Evolutionary conservation across 2,113 vertebrate genomes (phyloP).

Genomic region (Sinocyclocheilus anophthalmus): DNA sequence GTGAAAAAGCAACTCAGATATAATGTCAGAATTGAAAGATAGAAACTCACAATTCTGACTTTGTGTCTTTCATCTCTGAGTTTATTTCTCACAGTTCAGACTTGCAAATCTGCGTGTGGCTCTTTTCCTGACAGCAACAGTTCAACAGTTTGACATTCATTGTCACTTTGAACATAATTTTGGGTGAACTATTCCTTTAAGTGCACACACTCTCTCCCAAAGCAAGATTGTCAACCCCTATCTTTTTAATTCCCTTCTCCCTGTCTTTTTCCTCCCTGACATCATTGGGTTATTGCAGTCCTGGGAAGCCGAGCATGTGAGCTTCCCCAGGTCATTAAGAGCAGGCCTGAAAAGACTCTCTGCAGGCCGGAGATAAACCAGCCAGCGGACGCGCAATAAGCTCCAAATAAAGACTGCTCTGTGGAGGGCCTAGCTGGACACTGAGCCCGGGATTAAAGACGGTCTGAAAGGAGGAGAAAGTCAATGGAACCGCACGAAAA

Average conservation of each 20-base stretch:
- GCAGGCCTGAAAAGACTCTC: conserved; percentile 84
- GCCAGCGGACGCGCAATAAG: conserved; percentile 73
- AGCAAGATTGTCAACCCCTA: not conserved
- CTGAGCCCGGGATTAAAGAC: conserved; percentile 79
- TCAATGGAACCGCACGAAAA: conserved; percentile 80
- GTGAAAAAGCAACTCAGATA: too few species aligned
- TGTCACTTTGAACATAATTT: not conserved
- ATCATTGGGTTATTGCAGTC: conserved; percentile 71
- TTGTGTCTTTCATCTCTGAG: too few species aligned
- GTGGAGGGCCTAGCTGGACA: conserved; percentile 77
- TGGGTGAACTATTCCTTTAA: conserved; percentile 5
- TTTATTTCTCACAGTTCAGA: too few species aligned
- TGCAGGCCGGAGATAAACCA: conserved; percentile 82
- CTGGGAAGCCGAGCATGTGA: conserved; percentile 83
- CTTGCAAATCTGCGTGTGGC: not conserved
- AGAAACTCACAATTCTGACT: too few species aligned
- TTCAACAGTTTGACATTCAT: not conserved
- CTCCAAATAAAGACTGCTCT: conserved; percentile 77
- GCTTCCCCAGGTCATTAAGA: conserved; percentile 82
- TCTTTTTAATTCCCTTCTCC: conserved; percentile 5
- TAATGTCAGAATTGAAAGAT: too few species aligned
- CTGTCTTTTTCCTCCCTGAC: conserved; percentile 66
- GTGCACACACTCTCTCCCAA: not conserved
- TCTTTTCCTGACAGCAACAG: not conserved
- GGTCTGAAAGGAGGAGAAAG: conserved; percentile 79